These are phyloP conservation scores for Morpho achilles DNA, from an alignment of 2,888 invertebrate species.

Conservation along the genomic window DNA sequence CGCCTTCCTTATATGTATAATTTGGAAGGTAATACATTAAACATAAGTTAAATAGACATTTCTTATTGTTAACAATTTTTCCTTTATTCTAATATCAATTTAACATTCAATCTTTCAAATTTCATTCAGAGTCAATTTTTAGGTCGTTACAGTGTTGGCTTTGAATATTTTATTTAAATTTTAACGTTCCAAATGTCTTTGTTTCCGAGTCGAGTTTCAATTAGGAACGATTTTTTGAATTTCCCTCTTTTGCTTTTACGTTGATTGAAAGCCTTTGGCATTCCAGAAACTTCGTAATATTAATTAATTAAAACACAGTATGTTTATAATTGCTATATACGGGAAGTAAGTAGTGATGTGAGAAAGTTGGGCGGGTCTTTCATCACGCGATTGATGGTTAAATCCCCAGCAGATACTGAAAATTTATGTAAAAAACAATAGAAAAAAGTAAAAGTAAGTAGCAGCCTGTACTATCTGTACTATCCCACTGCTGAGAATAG, in stretches of 20 bases:
- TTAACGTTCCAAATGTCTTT: background rate
- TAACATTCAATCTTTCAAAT: slow-evolving; percentile 5
- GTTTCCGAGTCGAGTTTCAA: background rate
- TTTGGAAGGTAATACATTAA: too few species aligned
- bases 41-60: background rate
- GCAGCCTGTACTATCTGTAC: too few species aligned
- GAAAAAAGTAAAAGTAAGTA: too few species aligned
- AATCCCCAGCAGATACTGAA: too few species aligned
- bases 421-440: too few species aligned
- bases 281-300: background rate
- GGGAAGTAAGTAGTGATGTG: too few species aligned
- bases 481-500: too few species aligned
- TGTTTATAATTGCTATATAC: too few species aligned
- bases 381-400: too few species aligned
- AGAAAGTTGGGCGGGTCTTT: too few species aligned
- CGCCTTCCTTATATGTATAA: too few species aligned
- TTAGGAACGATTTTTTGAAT: background rate
- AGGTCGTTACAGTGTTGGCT: background rate
- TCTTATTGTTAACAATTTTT: slow-evolving; percentile 18
- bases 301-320: too few species aligned
- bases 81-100: slow-evolving; percentile 15
- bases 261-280: background rate
- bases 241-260: background rate
- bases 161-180: background rate
- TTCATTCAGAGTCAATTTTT: background rate